Conservation (phyloP, 1,140 invertebrate genomes). For the Tetragonula clypearis region DNA sequence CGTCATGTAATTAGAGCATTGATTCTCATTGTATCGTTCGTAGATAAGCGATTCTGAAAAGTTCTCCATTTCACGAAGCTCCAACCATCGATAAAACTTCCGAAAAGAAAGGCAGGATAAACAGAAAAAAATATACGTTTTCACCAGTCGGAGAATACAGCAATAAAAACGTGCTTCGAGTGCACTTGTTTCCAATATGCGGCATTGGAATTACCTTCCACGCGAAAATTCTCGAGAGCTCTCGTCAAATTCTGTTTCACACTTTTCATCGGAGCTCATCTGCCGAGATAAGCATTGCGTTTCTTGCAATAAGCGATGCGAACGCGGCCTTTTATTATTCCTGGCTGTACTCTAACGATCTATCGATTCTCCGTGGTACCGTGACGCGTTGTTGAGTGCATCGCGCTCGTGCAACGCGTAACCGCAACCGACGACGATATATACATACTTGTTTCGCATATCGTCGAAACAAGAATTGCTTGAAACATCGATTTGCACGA, state of each 20-base stretch:
- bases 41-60: conserved; percentile 9
- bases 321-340: not conserved
- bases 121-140: not conserved
- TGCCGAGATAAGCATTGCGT: not conserved
- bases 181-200: conserved; percentile 2
- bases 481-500: conserved; percentile 10
- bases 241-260: conserved; percentile 18
- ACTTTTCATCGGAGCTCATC: not conserved
- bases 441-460: not conserved
- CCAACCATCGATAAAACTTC: not conserved
- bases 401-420: no score
- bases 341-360: not conserved
- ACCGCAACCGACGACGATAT: not conserved
- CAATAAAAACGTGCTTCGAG: not conserved
- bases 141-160: not conserved
- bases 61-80: not conserved
- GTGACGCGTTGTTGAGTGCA: not conserved
- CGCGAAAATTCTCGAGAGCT: conserved; percentile 8
- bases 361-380: not conserved
- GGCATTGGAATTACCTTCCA: not conserved
- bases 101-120: not conserved
- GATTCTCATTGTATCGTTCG: not conserved
- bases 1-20: conserved; percentile 29
- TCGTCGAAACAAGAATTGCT: not conserved
- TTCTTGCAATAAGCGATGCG: not conserved